Evolutionary conservation across 2,113 vertebrate species (phyloP).

Genomic region (Pogona vitticeps): DNA sequence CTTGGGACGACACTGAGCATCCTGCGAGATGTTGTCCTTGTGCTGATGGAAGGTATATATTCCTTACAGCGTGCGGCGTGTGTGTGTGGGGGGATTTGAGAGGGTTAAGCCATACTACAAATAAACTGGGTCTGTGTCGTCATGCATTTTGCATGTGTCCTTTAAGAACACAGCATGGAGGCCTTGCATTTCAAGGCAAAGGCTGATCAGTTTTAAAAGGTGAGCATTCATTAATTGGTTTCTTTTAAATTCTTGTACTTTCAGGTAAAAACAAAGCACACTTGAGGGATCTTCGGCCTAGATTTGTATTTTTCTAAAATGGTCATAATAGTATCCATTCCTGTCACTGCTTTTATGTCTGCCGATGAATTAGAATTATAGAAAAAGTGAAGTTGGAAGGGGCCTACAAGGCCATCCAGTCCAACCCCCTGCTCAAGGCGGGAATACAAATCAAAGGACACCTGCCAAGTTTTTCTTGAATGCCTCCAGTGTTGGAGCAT

Average conservation of each 20-base stretch:
- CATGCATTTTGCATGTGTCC: background rate
- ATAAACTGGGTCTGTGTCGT: background rate
- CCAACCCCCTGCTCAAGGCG: too few species aligned
- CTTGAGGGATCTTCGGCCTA: background rate
- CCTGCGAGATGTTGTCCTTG: slow-evolving; percentile 83
- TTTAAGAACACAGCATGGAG: too few species aligned
- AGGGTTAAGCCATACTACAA: background rate
- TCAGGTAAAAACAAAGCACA: background rate
- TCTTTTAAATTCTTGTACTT: background rate
- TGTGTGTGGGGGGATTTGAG: background rate
- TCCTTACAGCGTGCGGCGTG: rapidly evolving
- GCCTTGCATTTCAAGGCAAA: background rate
- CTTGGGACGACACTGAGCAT: slow-evolving; percentile 86
- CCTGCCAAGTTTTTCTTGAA: too few species aligned
- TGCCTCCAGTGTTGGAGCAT: too few species aligned
- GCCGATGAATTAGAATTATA: too few species aligned
- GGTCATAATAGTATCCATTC: background rate
- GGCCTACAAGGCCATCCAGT: too few species aligned
- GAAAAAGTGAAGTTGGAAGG: too few species aligned
- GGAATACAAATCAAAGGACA: too few species aligned
- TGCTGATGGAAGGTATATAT: slow-evolving; percentile 89
- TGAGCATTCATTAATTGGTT: background rate
- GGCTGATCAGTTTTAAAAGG: background rate
- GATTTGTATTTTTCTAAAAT: background rate
- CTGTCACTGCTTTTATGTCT: background rate